Percentiles rank a stretch among this genome's conserved stretches.
phyloP scores from a whole-genome alignment of 1,140 invertebrate genomes.

The Drosophila ironensis region DNA sequence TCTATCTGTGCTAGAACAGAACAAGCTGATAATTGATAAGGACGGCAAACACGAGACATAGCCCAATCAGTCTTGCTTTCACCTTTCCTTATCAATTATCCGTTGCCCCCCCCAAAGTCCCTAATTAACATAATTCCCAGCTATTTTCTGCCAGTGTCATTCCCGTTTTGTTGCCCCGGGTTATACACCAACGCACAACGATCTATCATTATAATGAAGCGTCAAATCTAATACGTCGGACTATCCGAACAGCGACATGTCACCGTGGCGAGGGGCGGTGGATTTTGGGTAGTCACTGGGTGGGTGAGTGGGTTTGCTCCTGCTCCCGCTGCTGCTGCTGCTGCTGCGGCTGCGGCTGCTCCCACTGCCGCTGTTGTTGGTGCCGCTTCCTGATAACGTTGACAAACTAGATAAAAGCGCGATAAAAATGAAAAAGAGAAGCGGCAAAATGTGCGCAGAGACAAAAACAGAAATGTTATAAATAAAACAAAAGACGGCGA shows the following conservation, averaged over 20 bases:
- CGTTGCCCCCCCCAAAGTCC: background rate
- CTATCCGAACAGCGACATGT: constrained; percentile 58
- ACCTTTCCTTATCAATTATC: background rate
- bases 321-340: constrained; percentile 3
- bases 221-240: constrained; percentile 73
- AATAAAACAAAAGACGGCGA: constrained; percentile 61
- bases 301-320: constrained; percentile 3
- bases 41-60: no score
- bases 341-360: background rate
- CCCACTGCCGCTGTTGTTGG: background rate
- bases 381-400: constrained; percentile 59
- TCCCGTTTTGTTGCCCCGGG: constrained; percentile 21
- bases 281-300: background rate
- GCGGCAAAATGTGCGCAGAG: constrained; percentile 46
- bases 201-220: constrained; percentile 79
- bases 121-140: background rate
- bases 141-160: constrained; percentile 21
- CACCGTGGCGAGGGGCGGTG: constrained; percentile 16
- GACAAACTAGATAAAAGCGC: constrained; percentile 79
- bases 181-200: constrained; percentile 57
- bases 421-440: constrained; percentile 67
- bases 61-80: no score
- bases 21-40: no score
- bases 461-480: constrained; percentile 52
- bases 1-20: no score